Conservation (phyloP, 23 tunicate species). For the Ciona savignyi region DNA sequence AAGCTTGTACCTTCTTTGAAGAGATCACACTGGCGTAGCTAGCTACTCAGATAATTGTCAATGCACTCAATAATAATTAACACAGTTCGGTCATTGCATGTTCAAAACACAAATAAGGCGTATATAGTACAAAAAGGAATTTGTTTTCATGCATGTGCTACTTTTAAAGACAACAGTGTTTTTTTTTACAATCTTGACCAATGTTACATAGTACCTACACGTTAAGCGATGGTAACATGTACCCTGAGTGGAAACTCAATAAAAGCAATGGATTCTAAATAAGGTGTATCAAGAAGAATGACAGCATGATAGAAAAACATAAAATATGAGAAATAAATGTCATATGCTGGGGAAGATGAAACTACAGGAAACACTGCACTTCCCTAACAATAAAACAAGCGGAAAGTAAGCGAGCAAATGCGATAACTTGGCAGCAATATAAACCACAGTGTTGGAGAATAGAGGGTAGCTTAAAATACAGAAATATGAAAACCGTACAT, state of each 20-base stretch:
- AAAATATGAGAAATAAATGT: conserved; percentile 23
- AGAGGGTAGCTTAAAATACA: conserved; percentile 67
- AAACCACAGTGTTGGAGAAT: conserved; percentile 57
- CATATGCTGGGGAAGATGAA: conserved; percentile 75
- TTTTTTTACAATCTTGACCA: conserved; percentile 35
- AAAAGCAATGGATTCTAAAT: conserved; percentile 27
- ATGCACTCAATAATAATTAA: conserved; percentile 52
- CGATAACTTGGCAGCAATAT: conserved; percentile 64
- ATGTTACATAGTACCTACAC: conserved; percentile 46
- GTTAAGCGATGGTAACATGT: conserved; percentile 24
- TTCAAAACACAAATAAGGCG: conserved; percentile 62
- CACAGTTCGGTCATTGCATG: conserved; percentile 78
- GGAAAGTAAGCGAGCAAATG: conserved; percentile 54
- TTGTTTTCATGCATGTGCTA: conserved; percentile 44
- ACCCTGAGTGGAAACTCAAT: conserved; percentile 38
- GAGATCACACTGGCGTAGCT: conserved; percentile 41
- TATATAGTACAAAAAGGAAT: conserved; percentile 48
- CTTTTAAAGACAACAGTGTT: conserved; percentile 55
- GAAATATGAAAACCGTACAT: conserved; percentile 50
- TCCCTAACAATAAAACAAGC: conserved; percentile 33
- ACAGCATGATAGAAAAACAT: conserved; percentile 33
- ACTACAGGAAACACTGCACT: conserved; percentile 66
- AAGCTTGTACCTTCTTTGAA: conserved; percentile 54
- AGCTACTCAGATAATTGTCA: conserved; percentile 54
- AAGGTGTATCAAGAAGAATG: conserved; percentile 28